Evolutionary conservation across 2,888 invertebrate genomes (phyloP), one percentile per base, ranked within the genome.

Genomic region (Ophonus ardosiacus): DNA sequence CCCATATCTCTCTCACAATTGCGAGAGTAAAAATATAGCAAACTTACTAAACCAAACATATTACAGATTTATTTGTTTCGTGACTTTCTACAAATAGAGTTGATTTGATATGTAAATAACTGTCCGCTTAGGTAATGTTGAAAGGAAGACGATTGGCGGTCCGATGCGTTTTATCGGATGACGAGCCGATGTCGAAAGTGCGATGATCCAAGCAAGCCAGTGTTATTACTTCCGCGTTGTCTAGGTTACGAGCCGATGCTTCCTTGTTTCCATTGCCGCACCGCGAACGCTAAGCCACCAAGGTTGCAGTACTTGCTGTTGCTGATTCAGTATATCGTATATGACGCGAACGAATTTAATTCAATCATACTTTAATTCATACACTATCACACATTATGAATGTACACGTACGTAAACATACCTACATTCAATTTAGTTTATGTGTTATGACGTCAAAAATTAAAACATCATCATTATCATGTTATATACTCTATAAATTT

Each of bases 211-310:
- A 68, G 38, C 68, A 68, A 68, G 10, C 8, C 18, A 15, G 24
- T 18, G 38, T 40, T 68, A 68, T 68, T 68, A 68, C 68, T 68
- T 68, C 68, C 68, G 68, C 68, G 68, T 68, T 68, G 68, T 68
- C 68, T 68, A 68, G 68, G 68, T 68, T 68, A 68, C 38, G 68
- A 31, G 15, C 31, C 31, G 31, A 68, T 68, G 40, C 68, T 68
- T 68, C 68, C 68, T 68, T 38, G 68, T 68, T 68, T 68, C 40
- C 24, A 68, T 15, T 68, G 40, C 38, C 31, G 40, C 68, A 31
- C 10, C 24, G 31, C 65, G 24, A 31, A 31, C 21, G 5, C 68
- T 2, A 7, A 68, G 31, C 18, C 1, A 38, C 17, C 68, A 68
- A 68, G 68, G 68, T 68, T 68, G 65, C 18, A 65, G 18, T 65